Conservation (phyloP, 2,888 invertebrate species). For the Drosophila anomalata region DNA sequence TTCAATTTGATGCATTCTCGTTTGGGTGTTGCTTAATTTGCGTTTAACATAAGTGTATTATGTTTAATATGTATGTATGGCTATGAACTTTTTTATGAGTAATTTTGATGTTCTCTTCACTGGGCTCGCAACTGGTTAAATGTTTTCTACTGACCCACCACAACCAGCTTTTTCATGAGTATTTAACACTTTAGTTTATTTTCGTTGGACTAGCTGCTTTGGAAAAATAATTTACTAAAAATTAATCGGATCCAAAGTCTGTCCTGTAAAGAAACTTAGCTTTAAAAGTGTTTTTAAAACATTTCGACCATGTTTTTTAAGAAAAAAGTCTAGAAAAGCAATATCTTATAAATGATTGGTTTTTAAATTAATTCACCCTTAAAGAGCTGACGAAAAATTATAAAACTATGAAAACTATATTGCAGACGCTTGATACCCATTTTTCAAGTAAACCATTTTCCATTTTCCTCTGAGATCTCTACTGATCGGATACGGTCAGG, state of each 20-base stretch:
- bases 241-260: no score
- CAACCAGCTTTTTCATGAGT: slow-evolving; percentile 41
- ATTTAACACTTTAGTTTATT: slow-evolving; percentile 11
- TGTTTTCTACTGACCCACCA: not conserved
- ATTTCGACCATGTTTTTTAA: no score
- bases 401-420: no score
- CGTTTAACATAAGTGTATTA: slow-evolving; percentile 26
- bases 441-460: not conserved
- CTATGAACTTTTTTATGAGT: slow-evolving; percentile 16
- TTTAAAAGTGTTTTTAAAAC: no score
- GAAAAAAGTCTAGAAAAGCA: no score
- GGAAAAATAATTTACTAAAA: no score
- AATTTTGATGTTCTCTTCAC: not conserved
- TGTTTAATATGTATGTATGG: slow-evolving; percentile 13
- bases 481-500: slow-evolving; percentile 1
- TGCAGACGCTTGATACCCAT: slow-evolving; percentile 10
- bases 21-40: slow-evolving; percentile 23
- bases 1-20: slow-evolving; percentile 51
- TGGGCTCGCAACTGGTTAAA: not conserved
- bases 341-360: no score
- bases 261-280: no score
- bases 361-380: no score
- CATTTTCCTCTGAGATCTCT: slow-evolving; percentile 16
- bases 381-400: no score
- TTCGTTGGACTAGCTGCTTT: no score